Base-by-base conservation (phyloP, 2,888 invertebrate genomes). In the Lithosia quadra region DNA sequence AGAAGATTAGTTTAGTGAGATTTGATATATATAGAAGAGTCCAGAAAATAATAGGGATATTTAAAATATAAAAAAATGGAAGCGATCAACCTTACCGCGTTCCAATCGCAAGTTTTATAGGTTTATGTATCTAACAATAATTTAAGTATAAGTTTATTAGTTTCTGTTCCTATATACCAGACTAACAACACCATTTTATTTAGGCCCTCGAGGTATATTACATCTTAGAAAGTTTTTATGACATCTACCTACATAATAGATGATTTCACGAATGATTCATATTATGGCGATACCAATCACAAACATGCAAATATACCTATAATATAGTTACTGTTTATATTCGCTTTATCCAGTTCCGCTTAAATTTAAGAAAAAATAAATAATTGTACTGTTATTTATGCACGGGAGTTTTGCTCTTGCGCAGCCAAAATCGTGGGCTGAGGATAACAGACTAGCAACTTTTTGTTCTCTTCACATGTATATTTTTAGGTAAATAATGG, bases 311-410 rank as follows among this genome's bases (percentile, higher is more conserved):
- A 49, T 56, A 43, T 60, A 11, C 13, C 10, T 62, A 60, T 33
- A 59, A 69, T 58, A 67, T 63, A n/a, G n/a, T n/a, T n/a, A n/a
- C n/a, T 70, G 63, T 69, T 70, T 82, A 73, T 80, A 84, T 87
- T 86, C 79, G 74, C 73, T 86, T 86, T 85, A 89, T 86, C 78
- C 83, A 85, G 86, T 80, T 80, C 82, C 80, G 70, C 82, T 82
- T 85, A 82, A 86, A 84, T 84, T 80, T 78, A 74, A 79, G 75
- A 74, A 74, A 80, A 83, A 82, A 84, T 82, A 84, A 85, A 88
- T 85, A 78, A 81, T 58, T 68, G 71, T 62, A 36, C 67, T 73
- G 73, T 83, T 84, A 89, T 90, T 89, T 91, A 90, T 90, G 86
- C 86, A 81, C 86, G 80, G 78, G 80, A 84, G 80, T 83, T 22